phyloP scores from a whole-genome alignment of 1,140 invertebrate species.

The Philaenus spumarius region DNA sequence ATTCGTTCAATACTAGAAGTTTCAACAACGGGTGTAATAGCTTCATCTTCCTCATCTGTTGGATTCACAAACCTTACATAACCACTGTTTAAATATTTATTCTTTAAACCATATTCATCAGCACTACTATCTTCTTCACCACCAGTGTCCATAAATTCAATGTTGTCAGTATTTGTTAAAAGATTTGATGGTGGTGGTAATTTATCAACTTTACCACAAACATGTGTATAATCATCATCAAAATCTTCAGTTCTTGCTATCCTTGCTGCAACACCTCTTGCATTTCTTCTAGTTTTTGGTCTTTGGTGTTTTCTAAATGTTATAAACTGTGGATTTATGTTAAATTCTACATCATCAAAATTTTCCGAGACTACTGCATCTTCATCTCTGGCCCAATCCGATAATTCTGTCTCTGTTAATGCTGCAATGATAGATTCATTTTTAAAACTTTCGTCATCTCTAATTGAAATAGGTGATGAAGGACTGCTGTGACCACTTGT shows the following conservation, averaged over 20 bases:
- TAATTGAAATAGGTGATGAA: conserved; percentile 37
- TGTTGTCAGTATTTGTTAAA: conserved; percentile 43
- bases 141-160: conserved; percentile 71
- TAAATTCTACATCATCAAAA: conserved; percentile 55
- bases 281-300: conserved; percentile 36
- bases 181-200: conserved; percentile 22
- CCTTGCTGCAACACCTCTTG: conserved; percentile 28
- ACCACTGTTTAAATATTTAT: conserved; percentile 47
- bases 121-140: conserved; percentile 45
- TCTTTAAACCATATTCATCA: conserved; percentile 40
- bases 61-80: conserved; percentile 60
- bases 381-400: conserved; percentile 75
- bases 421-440: conserved; percentile 48
- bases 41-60: conserved; percentile 26
- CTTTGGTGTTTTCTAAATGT: conserved; percentile 43
- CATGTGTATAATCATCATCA: conserved; percentile 38
- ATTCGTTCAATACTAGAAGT: conserved; percentile 4
- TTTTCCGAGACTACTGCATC: conserved; percentile 59
- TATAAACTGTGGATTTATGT: conserved; percentile 45
- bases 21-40: conserved; percentile 25
- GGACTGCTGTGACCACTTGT: conserved; percentile 45
- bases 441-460: conserved; percentile 33
- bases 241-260: conserved; percentile 40
- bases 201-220: conserved; percentile 37
- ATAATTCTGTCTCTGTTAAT: conserved; percentile 74